Evolutionary conservation across 2,113 vertebrate genomes (phyloP), one percentile per base, ranked within the genome.

Genomic region (Notothenia rossii): DNA sequence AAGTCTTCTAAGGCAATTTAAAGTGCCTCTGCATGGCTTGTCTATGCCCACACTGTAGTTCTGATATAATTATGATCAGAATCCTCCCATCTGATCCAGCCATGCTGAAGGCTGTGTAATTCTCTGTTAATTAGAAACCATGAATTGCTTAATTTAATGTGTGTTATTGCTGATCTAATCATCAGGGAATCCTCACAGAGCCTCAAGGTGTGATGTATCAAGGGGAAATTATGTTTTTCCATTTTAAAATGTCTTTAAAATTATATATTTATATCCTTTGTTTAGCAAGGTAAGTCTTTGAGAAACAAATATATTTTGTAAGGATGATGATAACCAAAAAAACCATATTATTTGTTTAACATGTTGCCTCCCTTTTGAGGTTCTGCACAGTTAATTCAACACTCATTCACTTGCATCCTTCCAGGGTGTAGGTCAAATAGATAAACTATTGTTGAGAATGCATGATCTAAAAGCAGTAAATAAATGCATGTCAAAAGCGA

Each of bases 51-150:
- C 17, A 63, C 40, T 77, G 33, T 29, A 70, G 13, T 80, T 72
- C 61, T 69, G 29, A 65, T 72, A 82, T 79, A 20, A 76, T 82
- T 20, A 73, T 18, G 46, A 87, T 77, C 67, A 75, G 20, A 68
- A 81, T 69, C 51, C 49, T 66, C 49, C 33, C 17, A 67, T 76
- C 36, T 83, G 73, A 65, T 75, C 66, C 65, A 67, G 46, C 53
- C 14, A 14, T 77, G 54, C 50, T 72, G 56, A 83, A 73, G 65
- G 82, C 68, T 72, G 50, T 78, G 75, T 71, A 71, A 85, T 73
- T 75, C 12, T 54, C 51, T 61, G 54, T 62, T 80, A 81, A 83
- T 89, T 89, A 86, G 72, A 86, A 80, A 72, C 5, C 46, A 46
- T 3, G 15, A 66, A 67, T 64, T 62, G n/a, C 12, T 46, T 72